Base-by-base conservation (phyloP, 2,888 invertebrate species). In the Scelioninae gen. 2 region DNA sequence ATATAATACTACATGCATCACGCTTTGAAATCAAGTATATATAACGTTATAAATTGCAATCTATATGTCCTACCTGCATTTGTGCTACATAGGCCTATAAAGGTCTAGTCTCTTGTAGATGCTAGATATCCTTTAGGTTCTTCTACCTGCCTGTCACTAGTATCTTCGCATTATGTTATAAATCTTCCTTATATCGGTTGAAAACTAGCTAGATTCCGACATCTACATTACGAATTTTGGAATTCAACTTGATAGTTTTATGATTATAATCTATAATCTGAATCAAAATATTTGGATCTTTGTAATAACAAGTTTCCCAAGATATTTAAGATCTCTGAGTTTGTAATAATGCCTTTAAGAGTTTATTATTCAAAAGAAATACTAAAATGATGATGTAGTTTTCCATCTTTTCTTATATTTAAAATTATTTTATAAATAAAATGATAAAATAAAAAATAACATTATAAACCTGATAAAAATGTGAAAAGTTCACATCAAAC, bases 111-210 rank as follows among this genome's bases (percentile, higher is more conserved):
- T 79, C 80, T 76, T 76, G 78, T 73, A 73, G 74, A 79, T 78
- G 79, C 81, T 81, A 83, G 80, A 80, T 80, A 78, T 79, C 79
- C 74, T 45, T 81, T 79, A 75, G 79, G 76, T 70, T 84, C 83
- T 81, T 82, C 83, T 84, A 84, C 82, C 84, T 84, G 83, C 81
- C 84, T 82, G 81, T 79, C 71, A 71, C 68, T 78, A 79, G 77
- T 77, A 70, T 82, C 80, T 78, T 80, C 77, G 76, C 71, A 65
- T 73, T 71, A 74, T 73, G 58, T 73, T 78, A 71, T 75, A 80
- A 78, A 78, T 79, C 77, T 78, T 80, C 79, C 52, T 78, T 68
- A 60, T 48, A 60, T 65, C 76, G 16, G 65, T 53, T 25, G 48
- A 37, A 35, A 71, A 58, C 64, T 72, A 61, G 25, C 60, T 72